These are phyloP conservation scores for Macaria notata DNA, from an alignment of 2,888 invertebrate genomes.

Conservation along the genomic window DNA sequence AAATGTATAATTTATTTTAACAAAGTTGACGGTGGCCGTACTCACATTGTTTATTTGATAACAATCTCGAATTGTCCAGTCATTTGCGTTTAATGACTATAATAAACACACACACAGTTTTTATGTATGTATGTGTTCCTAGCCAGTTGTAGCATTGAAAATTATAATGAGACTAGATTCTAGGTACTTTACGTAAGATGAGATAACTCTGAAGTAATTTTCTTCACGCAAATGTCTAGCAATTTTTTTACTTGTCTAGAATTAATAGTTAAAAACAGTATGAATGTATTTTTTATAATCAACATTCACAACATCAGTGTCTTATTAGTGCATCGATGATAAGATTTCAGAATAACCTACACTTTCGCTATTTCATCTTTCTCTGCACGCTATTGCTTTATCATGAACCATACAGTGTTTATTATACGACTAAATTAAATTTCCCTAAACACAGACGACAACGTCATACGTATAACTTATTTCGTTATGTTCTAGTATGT, in stretches of 20 bases:
- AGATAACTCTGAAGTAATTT: conserved; percentile 4
- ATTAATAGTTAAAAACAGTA: too few relatives aligned
- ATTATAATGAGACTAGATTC: conserved; percentile 1
- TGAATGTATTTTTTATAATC: too few relatives aligned
- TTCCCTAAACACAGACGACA: too few relatives aligned
- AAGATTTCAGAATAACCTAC: too few relatives aligned
- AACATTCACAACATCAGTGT: too few relatives aligned
- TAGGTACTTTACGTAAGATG: conserved; percentile 7
- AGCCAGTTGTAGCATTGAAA: conserved; percentile 7
- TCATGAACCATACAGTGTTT: too few relatives aligned
- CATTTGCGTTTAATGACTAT: conserved; percentile 48
- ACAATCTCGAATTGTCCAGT: conserved; percentile 52
- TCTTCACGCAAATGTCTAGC: conserved; percentile 1
- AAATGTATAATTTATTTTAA: conserved; percentile 1
- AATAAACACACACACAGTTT: conserved; percentile 18
- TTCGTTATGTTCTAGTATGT: too few relatives aligned
- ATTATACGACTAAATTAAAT: too few relatives aligned
- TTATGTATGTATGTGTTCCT: conserved; percentile 4
- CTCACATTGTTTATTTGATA: conserved; percentile 63
- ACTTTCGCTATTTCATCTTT: too few relatives aligned
- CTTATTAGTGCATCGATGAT: too few relatives aligned
- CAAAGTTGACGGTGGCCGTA: conserved; percentile 31
- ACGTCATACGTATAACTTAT: too few relatives aligned
- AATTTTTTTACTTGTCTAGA: background rate
- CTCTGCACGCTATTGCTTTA: too few relatives aligned